Evolutionary conservation across 1,140 invertebrate genomes (phyloP).

Genomic region (Drosophila kohkoa): DNA sequence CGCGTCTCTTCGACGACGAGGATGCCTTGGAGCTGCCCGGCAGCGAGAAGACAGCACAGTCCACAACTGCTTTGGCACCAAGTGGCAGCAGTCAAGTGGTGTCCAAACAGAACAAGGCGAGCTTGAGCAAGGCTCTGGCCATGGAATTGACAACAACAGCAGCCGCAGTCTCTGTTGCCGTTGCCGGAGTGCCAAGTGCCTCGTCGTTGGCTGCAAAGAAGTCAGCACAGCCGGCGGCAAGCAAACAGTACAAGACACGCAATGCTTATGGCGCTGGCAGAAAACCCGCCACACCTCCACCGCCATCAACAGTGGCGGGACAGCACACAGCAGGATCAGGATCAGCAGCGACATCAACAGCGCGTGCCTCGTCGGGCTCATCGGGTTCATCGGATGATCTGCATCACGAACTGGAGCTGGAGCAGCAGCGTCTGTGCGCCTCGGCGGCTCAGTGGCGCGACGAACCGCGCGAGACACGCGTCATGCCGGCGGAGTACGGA

Average conservation of each 20-base stretch:
- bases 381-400: constrained; percentile 72
- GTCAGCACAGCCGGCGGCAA: not conserved
- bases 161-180: not conserved
- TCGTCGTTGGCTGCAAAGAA: not conserved
- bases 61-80: not conserved
- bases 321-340: not conserved
- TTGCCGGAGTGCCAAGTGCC: not conserved
- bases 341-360: not conserved
- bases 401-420: constrained; percentile 54
- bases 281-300: constrained; percentile 21
- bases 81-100: not conserved
- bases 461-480: constrained; percentile 66
- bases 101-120: constrained; percentile 18
- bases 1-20: constrained; percentile 59
- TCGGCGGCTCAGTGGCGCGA: constrained; percentile 64
- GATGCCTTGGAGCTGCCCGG: constrained; percentile 55
- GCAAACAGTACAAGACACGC: constrained; percentile 50
- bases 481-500: constrained; percentile 66
- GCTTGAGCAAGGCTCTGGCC: constrained; percentile 5
- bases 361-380: constrained; percentile 43
- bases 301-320: constrained; percentile 3
- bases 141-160: not conserved
- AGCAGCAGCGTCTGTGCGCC: constrained; percentile 57
- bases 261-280: constrained; percentile 30
- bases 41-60: constrained; percentile 30